Evolutionary conservation across 2,888 invertebrate species (phyloP).

Genomic region (Oscheius sp.): DNA sequence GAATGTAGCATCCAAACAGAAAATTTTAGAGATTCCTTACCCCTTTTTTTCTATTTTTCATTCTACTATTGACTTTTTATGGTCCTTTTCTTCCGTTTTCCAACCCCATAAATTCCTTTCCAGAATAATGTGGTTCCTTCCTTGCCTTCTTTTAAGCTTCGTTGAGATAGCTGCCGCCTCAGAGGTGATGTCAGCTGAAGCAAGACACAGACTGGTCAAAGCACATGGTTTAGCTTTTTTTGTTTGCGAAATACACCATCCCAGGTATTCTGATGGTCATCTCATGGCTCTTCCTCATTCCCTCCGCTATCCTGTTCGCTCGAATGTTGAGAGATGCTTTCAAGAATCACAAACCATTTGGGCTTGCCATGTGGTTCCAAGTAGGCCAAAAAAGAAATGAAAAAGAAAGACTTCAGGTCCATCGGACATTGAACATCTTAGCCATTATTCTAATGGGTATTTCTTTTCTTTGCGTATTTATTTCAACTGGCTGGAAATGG

Average conservation of each 20-base stretch:
- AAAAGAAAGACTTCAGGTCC: slow-evolving; percentile 32
- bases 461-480: slow-evolving; percentile 47
- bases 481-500: slow-evolving; percentile 46
- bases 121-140: too few species aligned
- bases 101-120: too few species aligned
- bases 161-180: background rate
- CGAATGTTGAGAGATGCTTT: slow-evolving; percentile 44
- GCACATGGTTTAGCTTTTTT: slow-evolving; percentile 2
- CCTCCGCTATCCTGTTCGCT: slow-evolving; percentile 45
- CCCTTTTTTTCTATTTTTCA: too few species aligned
- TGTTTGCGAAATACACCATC: background rate
- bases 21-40: background rate
- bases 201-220: slow-evolving; percentile 11
- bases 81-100: background rate
- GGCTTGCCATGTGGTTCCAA: slow-evolving; percentile 48
- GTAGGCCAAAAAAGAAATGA: background rate
- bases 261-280: slow-evolving; percentile 49
- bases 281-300: slow-evolving; percentile 51
- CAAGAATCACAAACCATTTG: slow-evolving; percentile 38
- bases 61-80: too few species aligned
- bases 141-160: background rate
- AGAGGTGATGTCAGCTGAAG: slow-evolving; percentile 10
- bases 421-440: slow-evolving; percentile 46
- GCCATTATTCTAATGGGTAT: slow-evolving; percentile 43
- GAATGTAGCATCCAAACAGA: background rate